phyloP scores from a whole-genome alignment of 2,113 vertebrate genomes.

The Anolis sagrei region DNA sequence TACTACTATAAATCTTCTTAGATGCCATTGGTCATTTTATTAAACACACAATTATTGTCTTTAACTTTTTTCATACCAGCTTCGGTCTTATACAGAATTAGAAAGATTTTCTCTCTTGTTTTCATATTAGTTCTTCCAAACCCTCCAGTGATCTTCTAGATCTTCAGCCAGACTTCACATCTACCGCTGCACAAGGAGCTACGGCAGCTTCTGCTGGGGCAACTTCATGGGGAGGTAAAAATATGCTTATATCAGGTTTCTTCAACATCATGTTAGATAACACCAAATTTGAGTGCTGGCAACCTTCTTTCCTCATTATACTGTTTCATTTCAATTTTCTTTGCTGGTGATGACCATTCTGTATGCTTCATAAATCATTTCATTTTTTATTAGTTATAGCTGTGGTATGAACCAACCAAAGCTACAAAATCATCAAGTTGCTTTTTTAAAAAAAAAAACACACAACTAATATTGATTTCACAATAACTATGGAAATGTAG shows the following conservation, averaged over 20 bases:
- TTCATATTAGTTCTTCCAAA: constrained; percentile 79
- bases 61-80: neutral
- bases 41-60: neutral
- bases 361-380: neutral
- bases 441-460: no score
- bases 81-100: neutral
- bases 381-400: neutral
- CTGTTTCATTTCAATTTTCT: neutral
- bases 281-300: constrained; percentile 32
- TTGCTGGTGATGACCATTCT: neutral
- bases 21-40: neutral
- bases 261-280: neutral
- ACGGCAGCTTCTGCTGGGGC: constrained; percentile 80
- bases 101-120: constrained; percentile 5
- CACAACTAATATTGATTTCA: neutral
- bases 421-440: neutral
- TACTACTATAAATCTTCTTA: neutral
- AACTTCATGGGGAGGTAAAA: constrained; percentile 92
- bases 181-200: constrained; percentile 76
- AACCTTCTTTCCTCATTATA: neutral
- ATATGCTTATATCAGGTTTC: constrained; percentile 38
- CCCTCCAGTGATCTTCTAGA: constrained; percentile 92
- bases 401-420: neutral
- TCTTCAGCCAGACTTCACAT: constrained; percentile 88
- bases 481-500: neutral